Evolutionary conservation across 37 sponge, comb jelly and placozoan genomes (phyloP), one percentile per base, ranked within the genome.

Genomic region (Aphrocallistes beatrix): DNA sequence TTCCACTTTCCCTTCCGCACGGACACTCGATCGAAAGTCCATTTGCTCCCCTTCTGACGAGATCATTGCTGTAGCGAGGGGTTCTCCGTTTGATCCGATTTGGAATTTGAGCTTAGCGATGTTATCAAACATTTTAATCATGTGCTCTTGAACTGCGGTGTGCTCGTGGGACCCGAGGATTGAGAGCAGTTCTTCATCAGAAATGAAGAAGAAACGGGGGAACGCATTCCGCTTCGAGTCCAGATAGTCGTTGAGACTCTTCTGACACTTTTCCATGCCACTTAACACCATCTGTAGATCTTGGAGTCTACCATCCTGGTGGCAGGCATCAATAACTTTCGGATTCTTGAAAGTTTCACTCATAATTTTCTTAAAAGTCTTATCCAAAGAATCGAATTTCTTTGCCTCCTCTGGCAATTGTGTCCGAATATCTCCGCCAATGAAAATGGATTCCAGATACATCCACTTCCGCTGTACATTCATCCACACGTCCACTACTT

Each of bases 71-170:
- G 83, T 85, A 45, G 94, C 99, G 28, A 88, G 36, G 30, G 89
- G 87, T 83, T 98, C 99, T 1, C 89, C 88, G 49, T 49, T 83
- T 21, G 86, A 81, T 19, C 96, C 96, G 21, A 87, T 50, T 3
- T 49, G 89, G 81, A 98, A 98, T 48, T 85, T 81, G 87, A 98
- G 85, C 83, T 88, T 90, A 38, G 94, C 83, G 83, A 98, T 98
- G 90, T 98, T 98, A 87, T 98, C 99, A 92, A 92, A 98, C 99
- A 98, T 98, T 94, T 98, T 98, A 40, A 98, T 98, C 96, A 98
- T 98, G 92, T 98, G 99, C 51, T 98, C 99, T 83, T 98, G 99
- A 8, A 98, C 99, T 87, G 96, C 95, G 36, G 99, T 95, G 48
- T 94, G 92, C 85, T 95, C 96, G 82, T 91, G 91, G 47, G 93